These are phyloP conservation scores for Calephelis virginiensis DNA, from an alignment of 1,140 invertebrate species.

Conservation along the genomic window DNA sequence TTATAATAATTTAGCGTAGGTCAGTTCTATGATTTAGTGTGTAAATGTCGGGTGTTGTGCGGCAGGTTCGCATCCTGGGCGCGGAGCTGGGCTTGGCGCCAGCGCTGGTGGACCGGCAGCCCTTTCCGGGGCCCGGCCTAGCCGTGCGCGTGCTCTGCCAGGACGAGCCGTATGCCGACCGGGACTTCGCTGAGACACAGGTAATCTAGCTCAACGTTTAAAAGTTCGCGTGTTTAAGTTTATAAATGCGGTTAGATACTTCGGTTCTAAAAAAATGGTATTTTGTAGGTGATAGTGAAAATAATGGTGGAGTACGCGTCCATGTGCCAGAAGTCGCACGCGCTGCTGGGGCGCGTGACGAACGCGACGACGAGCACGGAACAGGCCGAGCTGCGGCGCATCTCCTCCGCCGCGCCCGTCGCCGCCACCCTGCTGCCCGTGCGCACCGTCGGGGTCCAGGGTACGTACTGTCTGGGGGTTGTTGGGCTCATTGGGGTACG, in stretches of 20 bases:
- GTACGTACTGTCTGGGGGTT: constrained; percentile 54
- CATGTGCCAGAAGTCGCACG: constrained; percentile 96
- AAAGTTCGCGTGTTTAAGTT: too few species aligned
- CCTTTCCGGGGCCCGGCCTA: constrained; percentile 97
- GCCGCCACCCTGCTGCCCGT: constrained; percentile 94
- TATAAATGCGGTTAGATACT: too few species aligned
- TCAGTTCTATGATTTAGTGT: not conserved
- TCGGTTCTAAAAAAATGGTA: too few species aligned
- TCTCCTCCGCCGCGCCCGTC: constrained; percentile 88
- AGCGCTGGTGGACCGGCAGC: constrained; percentile 95
- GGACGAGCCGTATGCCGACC: constrained; percentile 96
- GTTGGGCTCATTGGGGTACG: constrained; percentile 60
- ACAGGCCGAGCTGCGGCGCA: constrained; percentile 83
- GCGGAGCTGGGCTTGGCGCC: constrained; percentile 92
- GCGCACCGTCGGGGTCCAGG: constrained; percentile 98
- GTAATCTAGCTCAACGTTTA: constrained; percentile 45
- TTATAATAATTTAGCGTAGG: too few species aligned
- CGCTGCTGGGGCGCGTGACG: constrained; percentile 92
- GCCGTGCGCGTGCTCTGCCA: constrained; percentile 97
- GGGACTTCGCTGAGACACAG: constrained; percentile 97
- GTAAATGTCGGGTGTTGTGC: not conserved
- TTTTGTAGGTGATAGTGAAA: constrained; percentile 88
- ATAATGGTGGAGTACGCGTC: constrained; percentile 95
- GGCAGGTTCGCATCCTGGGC: constrained; percentile 84
- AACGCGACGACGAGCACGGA: constrained; percentile 89